A percentile compares a stretch with the other conserved stretches of the same genome.
phyloP scores from a whole-genome alignment of 2,113 vertebrate species.

The Lichenostomus cassidix region DNA sequence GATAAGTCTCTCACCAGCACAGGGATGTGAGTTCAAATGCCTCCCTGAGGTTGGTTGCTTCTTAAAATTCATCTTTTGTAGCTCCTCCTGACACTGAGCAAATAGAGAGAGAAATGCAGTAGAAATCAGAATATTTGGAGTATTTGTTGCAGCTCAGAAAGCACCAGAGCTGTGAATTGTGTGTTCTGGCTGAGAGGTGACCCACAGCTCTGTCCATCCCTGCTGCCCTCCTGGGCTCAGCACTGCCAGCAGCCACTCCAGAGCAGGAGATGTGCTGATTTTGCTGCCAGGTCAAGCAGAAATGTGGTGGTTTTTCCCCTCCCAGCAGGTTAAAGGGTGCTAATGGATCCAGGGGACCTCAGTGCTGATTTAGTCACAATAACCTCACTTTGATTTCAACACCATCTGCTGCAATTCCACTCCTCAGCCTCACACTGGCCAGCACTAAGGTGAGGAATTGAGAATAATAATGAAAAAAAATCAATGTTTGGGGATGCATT shows the following conservation, averaged over 20 bases:
- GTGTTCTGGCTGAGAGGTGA: no score
- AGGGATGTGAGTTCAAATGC: not conserved
- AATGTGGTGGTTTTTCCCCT: not conserved
- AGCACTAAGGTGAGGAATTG: not conserved
- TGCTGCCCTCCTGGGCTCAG: not conserved
- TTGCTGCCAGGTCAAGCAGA: not conserved
- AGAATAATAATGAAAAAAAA: not conserved
- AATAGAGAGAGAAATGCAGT: not conserved
- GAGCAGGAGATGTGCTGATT: not conserved
- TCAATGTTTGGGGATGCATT: not conserved
- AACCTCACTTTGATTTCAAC: not conserved
- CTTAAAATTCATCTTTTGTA: not conserved
- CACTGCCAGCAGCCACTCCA: not conserved
- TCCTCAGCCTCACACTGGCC: not conserved
- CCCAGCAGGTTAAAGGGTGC: not conserved
- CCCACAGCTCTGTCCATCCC: not conserved
- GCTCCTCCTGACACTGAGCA: not conserved
- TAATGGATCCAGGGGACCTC: not conserved
- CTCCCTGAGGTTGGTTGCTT: rapidly evolving
- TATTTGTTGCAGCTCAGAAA: not conserved
- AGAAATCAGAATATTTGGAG: not conserved
- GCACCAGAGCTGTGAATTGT: not conserved
- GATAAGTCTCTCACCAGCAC: not conserved
- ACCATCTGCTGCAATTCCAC: not conserved
- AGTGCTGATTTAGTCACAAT: not conserved